A percentile compares a stretch with the other conserved stretches of the same genome.
Conservation (phyloP, 2,888 invertebrate species). For the Agonum fuliginosum region DNA sequence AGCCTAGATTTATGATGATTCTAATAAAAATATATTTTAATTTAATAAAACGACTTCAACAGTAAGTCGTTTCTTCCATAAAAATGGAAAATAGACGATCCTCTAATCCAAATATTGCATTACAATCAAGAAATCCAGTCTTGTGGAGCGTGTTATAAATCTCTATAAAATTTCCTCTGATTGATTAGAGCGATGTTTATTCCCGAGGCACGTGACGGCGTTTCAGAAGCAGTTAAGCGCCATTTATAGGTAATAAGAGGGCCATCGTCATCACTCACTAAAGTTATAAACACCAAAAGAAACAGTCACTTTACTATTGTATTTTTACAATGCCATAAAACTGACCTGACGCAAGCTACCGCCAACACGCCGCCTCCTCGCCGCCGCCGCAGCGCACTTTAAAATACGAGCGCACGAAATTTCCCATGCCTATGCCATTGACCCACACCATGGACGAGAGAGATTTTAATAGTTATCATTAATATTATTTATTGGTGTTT, state of each 20-base stretch:
- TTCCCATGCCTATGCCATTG: constrained; percentile 10
- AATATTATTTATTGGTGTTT: too few species aligned
- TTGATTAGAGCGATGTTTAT: constrained; percentile 28
- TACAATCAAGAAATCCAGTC: too few species aligned
- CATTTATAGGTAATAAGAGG: constrained; percentile 57
- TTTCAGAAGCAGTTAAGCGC: constrained; percentile 51
- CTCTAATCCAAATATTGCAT: too few species aligned
- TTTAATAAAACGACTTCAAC: too few species aligned
- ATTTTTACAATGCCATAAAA: constrained; percentile 73
- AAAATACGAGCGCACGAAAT: constrained; percentile 44
- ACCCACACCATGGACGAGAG: not conserved
- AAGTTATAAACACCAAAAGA: constrained; percentile 56
- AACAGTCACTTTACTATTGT: constrained; percentile 66
- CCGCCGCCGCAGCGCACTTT: constrained; percentile 46
- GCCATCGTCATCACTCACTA: constrained; percentile 55
- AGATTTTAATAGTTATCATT: too few species aligned
- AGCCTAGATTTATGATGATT: too few species aligned
- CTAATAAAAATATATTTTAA: too few species aligned
- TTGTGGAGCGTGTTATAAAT: too few species aligned
- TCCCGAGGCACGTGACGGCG: constrained; percentile 25
- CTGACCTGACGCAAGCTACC: constrained; percentile 69
- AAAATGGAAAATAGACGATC: too few species aligned
- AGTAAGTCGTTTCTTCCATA: too few species aligned
- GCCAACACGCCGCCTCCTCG: constrained; percentile 22
- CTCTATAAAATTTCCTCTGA: too few species aligned